Evolutionary conservation across 1,140 invertebrate genomes (phyloP).

Genomic region (Aphelenchoides avenae): DNA sequence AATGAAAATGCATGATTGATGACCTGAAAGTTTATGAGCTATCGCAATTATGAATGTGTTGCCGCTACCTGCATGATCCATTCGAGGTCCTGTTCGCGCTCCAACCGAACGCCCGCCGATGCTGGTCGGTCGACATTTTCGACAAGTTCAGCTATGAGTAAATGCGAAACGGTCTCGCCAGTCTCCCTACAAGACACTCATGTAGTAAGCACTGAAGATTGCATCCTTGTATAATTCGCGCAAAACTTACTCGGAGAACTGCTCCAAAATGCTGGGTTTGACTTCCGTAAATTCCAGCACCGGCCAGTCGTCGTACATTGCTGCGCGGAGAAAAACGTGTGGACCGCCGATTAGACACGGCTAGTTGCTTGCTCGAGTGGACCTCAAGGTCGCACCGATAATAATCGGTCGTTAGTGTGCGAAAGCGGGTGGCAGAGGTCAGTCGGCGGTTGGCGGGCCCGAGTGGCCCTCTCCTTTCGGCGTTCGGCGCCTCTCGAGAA

Average conservation of each 20-base stretch:
- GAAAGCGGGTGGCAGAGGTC: not conserved
- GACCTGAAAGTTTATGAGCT: slow-evolving; percentile 24
- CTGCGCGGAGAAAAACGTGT: not conserved
- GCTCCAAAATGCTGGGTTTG: slow-evolving; percentile 8
- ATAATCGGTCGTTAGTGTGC: not conserved
- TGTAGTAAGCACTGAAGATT: slow-evolving; percentile 13
- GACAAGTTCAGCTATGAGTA: slow-evolving; percentile 37
- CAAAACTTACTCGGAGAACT: slow-evolving; percentile 15
- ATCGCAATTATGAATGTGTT: not conserved
- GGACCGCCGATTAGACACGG: not conserved
- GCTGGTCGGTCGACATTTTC: slow-evolving; percentile 40
- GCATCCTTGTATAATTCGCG: not conserved
- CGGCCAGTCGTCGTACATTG: slow-evolving; percentile 5
- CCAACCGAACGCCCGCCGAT: slow-evolving; percentile 1
- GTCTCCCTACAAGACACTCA: slow-evolving; percentile 28
- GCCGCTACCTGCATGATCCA: slow-evolving; percentile 45
- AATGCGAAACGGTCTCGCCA: slow-evolving; percentile 37
- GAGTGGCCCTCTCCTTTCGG: not conserved
- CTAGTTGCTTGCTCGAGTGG: not conserved
- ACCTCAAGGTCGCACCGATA: not conserved
- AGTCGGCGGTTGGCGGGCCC: not conserved
- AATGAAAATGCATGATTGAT: slow-evolving; percentile 40
- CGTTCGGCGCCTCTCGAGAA: no score
- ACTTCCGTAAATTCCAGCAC: slow-evolving; percentile 10
- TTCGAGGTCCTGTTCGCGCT: slow-evolving; percentile 33